Base-by-base conservation (phyloP, 2,797 vertebrate genomes). In the Ptychobarbus kaznakovi region DNA sequence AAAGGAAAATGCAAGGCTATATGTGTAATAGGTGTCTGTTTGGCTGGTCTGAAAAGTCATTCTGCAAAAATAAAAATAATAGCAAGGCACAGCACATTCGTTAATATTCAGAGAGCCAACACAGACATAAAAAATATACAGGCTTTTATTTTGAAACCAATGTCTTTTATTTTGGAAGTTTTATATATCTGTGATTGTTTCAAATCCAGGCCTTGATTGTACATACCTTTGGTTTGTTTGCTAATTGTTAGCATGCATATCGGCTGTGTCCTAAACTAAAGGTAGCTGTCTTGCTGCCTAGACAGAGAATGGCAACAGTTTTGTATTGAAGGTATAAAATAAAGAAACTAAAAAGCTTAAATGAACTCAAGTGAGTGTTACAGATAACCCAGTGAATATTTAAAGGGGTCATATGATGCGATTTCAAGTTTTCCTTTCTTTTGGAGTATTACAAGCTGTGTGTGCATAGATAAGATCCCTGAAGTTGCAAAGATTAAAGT, bases 111-210 rank as follows among this genome's bases (percentile, higher is more conserved):
- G 22, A 58, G 22, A 61, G 10, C 22, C 22, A 56, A 56, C 3
- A 61, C 10, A 61, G 56, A 25, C n/a, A 4, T n/a, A 10, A 58
- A 11, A 22, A n/a, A 58, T 22, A 56, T 9, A 53, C 6, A 56
- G 4, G 6, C 35, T 61, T 72, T 68, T 82, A 72, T 44, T 72
- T 44, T 73, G 8, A 56, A 70, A 44, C 8, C 1, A n/a, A 4
- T 46, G 25, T 35, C 28, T 82, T 74, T 74, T 74, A 82, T 63
- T 82, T 49, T 63, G 70, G 28, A 82, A 42, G 2, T 8, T 25
- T 28, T 2, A 6, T 65, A 15, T 63, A 1, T 25, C 13, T n/a
- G n/a, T 65, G 15, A 20, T 38, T 11, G 51, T 11, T 77, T 44
- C 9, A 15, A 61, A 58, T 58, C 4, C 51, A 42, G 9, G 12